Percentiles rank a stretch among this genome's conserved stretches.
These are phyloP conservation scores for Platerodrilus igneus DNA, from an alignment of 2,888 invertebrate genomes.

Conservation along the genomic window DNA sequence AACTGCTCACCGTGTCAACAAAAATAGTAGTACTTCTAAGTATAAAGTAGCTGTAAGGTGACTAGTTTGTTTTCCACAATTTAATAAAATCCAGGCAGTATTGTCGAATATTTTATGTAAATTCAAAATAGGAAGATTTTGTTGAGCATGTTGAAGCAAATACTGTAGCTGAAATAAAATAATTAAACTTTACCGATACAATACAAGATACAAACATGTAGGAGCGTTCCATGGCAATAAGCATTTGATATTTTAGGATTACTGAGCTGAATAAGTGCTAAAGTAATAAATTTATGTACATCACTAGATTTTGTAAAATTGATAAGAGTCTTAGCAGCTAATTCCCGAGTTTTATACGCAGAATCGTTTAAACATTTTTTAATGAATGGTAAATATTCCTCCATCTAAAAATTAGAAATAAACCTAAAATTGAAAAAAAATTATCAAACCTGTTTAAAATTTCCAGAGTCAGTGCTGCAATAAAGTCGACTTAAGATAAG, in stretches of 20 bases:
- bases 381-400: conserved; percentile 62
- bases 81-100: conserved; percentile 34
- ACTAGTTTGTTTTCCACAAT: conserved; percentile 33
- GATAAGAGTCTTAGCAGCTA: conserved; percentile 68
- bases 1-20: conserved; percentile 12
- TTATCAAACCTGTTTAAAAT: conserved; percentile 8
- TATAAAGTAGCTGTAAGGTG: conserved; percentile 38
- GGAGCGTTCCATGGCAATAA: conserved; percentile 60
- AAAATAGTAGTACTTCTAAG: conserved; percentile 33
- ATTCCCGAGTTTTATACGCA: conserved; percentile 63
- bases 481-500: conserved; percentile 73
- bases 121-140: conserved; percentile 15
- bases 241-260: conserved; percentile 49
- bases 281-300: conserved; percentile 17
- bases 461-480: conserved; percentile 17
- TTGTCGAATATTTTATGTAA: conserved; percentile 19
- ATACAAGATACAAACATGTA: conserved; percentile 53
- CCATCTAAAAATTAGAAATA: conserved; percentile 51
- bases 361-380: conserved; percentile 60
- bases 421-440: conserved; percentile 10
- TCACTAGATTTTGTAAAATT: conserved; percentile 52
- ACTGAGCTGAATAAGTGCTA: conserved; percentile 14
- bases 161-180: conserved; percentile 37
- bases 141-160: conserved; percentile 33
- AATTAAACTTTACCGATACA: no score